phyloP scores from a whole-genome alignment of 2,797 vertebrate genomes.

The Trematomus bernacchii region DNA sequence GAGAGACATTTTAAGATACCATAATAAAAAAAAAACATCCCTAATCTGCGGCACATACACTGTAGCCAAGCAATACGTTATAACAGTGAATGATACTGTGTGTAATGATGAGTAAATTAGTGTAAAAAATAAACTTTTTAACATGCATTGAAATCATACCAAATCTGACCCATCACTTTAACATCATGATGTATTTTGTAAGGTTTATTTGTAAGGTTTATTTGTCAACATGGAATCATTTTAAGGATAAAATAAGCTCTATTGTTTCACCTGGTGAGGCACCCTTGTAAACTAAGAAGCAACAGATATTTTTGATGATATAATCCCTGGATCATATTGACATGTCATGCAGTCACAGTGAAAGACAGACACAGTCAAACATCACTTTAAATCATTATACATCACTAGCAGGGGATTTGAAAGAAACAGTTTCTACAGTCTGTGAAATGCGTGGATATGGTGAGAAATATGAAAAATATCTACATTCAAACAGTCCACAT shows the following conservation, averaged over 20 bases:
- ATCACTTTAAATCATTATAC: constrained; percentile 47
- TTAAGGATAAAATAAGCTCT: constrained; percentile 20
- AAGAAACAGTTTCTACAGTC: constrained; percentile 45
- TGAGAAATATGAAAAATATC: constrained; percentile 23
- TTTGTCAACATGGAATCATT: neutral
- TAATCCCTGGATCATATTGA: constrained; percentile 48
- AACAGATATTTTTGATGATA: constrained; percentile 41
- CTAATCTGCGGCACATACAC: constrained; percentile 25
- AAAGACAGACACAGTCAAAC: constrained; percentile 46
- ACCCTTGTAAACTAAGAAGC: constrained; percentile 28
- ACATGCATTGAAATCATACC: constrained; percentile 5
- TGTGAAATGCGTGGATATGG: constrained; percentile 29
- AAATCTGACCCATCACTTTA: constrained; percentile 23
- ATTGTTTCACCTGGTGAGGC: constrained; percentile 35
- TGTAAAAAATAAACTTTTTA: neutral
- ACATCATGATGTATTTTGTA: constrained; percentile 6
- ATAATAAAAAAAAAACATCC: constrained; percentile 16
- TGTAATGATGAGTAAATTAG: neutral
- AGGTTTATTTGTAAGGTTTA: no score
- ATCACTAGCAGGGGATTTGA: constrained; percentile 52
- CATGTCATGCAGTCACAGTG: constrained; percentile 43
- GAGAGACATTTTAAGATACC: constrained; percentile 44
- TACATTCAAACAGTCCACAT: constrained; percentile 36
- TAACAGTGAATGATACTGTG: neutral
- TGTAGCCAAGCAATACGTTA: constrained; percentile 43